Evolutionary conservation across 2,113 vertebrate genomes (phyloP).

Genomic region (Atrichornis clamosus): DNA sequence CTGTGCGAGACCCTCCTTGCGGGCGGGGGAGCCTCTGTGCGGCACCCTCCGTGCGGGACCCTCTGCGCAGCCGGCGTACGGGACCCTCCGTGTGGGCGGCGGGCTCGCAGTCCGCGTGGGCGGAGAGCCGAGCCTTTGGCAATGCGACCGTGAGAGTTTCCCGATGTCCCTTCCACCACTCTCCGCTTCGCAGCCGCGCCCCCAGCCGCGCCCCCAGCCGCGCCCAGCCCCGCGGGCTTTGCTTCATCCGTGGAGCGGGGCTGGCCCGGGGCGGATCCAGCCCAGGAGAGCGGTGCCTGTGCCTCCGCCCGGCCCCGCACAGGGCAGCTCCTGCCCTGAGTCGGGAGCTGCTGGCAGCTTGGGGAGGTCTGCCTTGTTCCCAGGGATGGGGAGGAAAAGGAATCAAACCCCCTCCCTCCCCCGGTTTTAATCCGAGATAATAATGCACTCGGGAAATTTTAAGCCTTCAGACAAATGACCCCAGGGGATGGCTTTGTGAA

Average conservation of each 20-base stretch:
- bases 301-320: too few species aligned
- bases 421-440: slow-evolving; percentile 1
- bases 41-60: too few species aligned
- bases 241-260: not conserved
- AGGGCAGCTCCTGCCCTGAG: not conserved
- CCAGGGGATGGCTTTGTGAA: not conserved
- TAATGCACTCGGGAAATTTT: slow-evolving; percentile 3
- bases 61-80: not conserved
- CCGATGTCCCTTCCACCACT: not conserved
- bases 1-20: not conserved
- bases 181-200: not conserved
- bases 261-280: not conserved
- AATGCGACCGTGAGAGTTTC: fast-evolving
- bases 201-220: not conserved
- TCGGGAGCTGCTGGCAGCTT: not conserved
- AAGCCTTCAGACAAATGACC: slow-evolving; percentile 7
- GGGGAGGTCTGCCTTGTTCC: not conserved
- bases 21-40: not conserved
- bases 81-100: not conserved
- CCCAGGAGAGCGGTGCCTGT: too few species aligned
- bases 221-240: fast-evolving
- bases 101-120: not conserved
- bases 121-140: not conserved
- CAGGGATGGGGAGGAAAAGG: not conserved
- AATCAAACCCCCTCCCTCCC: not conserved